Evolutionary conservation across 2,113 vertebrate species (phyloP), one percentile per base, ranked within the genome.

Genomic region (Phyllopteryx taeniolatus): DNA sequence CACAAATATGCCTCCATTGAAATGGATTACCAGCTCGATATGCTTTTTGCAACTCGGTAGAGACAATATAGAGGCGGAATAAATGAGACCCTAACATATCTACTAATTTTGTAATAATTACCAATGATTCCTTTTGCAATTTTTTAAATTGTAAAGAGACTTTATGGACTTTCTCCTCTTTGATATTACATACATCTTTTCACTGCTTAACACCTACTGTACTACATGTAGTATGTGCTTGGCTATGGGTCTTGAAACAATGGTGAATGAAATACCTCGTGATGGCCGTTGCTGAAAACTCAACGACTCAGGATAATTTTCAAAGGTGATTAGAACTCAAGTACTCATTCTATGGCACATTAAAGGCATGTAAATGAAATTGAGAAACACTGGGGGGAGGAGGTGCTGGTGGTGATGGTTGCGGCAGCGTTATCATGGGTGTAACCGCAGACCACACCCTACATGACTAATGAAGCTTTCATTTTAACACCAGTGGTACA

Each of bases 361-460:
- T 49, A 56, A n/a, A 73, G 9, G 43, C 46, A 42, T 71, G 64
- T 3, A 51, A 53, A n/a, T 68, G 14, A 9, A 53, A 33, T 12
- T 69, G 35, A 69, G 68, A 53, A 1, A 57, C 20, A 35, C 5
- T 19, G 14, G 65, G 51, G 57, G 42, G 33, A 51, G 71, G 76
- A 31, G 39, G 66, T 19, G 8, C 74, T 73, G 67, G 57, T 56
- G 74, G 20, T 71, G 44, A 3, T 71, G 75, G 70, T 76, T 85
- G 65, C 62, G 71, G 68, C 68, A 17, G 33, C 27, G 74, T 90
- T 88, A 88, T 90, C 86, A 74, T 63, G 72, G 75, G 72, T 79
- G 35, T 77, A 80, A 79, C 78, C 72, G 59, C 77, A 76, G 70
- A 79, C 86, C 86, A 88, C 89, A 89, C 89, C 90, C 88, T 83